These are phyloP conservation scores for Seriola dumerili DNA, from an alignment of 2,113 vertebrate species.

Conservation along the genomic window DNA sequence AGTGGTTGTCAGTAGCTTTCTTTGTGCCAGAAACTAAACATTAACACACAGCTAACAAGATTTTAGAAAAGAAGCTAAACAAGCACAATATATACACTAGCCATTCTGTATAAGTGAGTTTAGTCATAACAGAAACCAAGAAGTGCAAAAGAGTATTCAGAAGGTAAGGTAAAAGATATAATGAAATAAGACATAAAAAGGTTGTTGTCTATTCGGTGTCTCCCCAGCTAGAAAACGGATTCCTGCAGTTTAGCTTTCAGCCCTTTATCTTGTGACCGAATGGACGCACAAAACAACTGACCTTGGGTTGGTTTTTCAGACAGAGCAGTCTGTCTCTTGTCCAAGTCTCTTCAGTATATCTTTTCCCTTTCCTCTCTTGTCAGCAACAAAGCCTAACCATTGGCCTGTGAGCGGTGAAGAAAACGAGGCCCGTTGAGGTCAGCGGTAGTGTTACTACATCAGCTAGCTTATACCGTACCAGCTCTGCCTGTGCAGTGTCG, in stretches of 20 bases:
- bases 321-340: constrained; percentile 4
- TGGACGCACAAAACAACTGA: constrained; percentile 17
- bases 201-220: constrained; percentile 1
- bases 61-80: background rate
- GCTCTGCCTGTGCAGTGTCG: constrained; percentile 58
- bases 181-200: background rate
- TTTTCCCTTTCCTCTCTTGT: constrained; percentile 58
- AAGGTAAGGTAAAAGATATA: background rate
- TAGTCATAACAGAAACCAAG: no score
- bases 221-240: background rate
- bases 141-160: background rate
- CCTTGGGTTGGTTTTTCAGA: constrained; percentile 39
- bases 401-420: constrained; percentile 38
- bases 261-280: background rate
- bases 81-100: background rate
- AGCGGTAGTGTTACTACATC: constrained; percentile 61
- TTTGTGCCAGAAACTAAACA: background rate
- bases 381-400: constrained; percentile 55
- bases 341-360: constrained; percentile 44
- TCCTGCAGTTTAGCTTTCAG: constrained; percentile 1
- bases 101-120: background rate
- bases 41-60: background rate
- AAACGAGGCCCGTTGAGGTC: constrained; percentile 66
- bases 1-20: background rate
- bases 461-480: constrained; percentile 41